Evolutionary conservation across 2,797 vertebrate genomes (phyloP).

Genomic region (Emydoidea blandingii): DNA sequence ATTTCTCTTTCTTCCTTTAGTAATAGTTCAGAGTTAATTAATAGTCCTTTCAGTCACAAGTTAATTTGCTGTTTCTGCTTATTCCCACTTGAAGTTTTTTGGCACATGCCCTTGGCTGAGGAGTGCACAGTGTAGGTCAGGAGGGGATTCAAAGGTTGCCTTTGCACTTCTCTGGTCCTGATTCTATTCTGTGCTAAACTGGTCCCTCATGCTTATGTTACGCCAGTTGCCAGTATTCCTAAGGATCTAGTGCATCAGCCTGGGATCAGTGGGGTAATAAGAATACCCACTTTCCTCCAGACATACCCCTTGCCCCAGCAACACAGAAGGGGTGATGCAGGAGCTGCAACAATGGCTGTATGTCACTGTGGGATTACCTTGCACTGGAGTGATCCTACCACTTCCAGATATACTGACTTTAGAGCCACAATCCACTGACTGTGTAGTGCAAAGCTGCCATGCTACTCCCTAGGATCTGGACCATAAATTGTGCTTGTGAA

Average conservation of each 20-base stretch:
- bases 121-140: too few relatives aligned
- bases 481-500: background rate
- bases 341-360: background rate
- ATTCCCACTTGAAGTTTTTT: too few relatives aligned
- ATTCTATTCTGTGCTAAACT: background rate
- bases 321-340: background rate
- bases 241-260: background rate
- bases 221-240: background rate
- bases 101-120: too few relatives aligned
- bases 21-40: too few relatives aligned
- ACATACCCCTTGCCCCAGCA: background rate
- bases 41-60: too few relatives aligned
- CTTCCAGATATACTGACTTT: background rate
- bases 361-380: background rate
- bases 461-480: background rate
- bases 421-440: background rate
- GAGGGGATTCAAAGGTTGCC: too few relatives aligned
- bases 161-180: background rate
- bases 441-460: background rate
- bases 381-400: background rate
- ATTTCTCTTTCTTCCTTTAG: too few relatives aligned
- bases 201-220: background rate
- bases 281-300: background rate
- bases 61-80: too few relatives aligned
- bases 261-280: background rate